Conservation (phyloP, 2,113 vertebrate genomes). For the Rhadina sibilatrix region DNA sequence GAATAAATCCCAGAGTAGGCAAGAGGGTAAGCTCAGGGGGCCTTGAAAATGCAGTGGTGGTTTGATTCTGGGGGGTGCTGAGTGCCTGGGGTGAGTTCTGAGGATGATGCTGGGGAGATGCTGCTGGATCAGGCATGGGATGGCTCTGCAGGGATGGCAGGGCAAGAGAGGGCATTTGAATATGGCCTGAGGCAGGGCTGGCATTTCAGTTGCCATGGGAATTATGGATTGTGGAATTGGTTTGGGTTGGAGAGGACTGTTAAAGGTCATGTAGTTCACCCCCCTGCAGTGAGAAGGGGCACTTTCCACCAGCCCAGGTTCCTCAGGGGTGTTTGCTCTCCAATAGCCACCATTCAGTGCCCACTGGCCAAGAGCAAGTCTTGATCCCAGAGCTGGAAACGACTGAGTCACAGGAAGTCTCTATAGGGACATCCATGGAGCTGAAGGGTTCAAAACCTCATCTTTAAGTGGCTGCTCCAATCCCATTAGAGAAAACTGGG, state of each 20-base stretch:
- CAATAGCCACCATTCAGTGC: fast-evolving
- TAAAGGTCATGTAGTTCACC: background rate
- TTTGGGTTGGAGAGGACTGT: background rate
- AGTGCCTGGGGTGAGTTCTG: background rate
- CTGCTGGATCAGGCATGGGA: background rate
- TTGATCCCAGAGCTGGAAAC: background rate
- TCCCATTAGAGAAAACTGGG: background rate
- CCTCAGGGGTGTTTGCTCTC: background rate
- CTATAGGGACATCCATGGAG: background rate
- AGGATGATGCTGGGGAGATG: background rate
- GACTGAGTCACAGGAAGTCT: background rate
- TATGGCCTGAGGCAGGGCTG: fast-evolving
- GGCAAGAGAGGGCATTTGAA: background rate
- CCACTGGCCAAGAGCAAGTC: background rate
- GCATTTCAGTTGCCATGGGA: background rate
- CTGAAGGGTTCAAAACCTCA: background rate
- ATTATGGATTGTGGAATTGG: background rate
- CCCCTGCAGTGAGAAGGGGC: background rate
- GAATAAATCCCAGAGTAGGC: background rate
- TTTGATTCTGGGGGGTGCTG: background rate
- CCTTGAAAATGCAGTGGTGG: background rate
- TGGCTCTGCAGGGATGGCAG: background rate
- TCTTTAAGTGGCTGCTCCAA: background rate
- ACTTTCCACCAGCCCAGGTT: background rate
- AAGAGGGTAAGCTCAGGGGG: background rate